These are phyloP conservation scores for Colostygia pectinataria DNA, from an alignment of 2,888 invertebrate species.

Conservation along the genomic window DNA sequence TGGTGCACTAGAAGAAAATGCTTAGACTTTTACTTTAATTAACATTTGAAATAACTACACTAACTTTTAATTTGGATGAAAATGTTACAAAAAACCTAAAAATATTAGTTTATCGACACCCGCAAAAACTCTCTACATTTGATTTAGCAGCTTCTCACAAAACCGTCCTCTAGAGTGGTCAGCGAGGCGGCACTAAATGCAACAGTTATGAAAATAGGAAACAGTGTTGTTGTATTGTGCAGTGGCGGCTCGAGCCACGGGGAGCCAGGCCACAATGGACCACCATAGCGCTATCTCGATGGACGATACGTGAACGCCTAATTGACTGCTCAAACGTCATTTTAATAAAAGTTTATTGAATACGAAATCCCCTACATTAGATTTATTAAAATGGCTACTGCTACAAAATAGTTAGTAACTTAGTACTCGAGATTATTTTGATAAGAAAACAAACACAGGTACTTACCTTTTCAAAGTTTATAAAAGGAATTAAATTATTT, in stretches of 20 bases:
- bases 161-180: slow-evolving; percentile 63
- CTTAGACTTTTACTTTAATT: no score
- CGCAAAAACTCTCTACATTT: slow-evolving; percentile 23
- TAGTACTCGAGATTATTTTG: neutral
- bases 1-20: slow-evolving; percentile 39
- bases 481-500: no score
- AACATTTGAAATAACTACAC: no score
- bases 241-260: slow-evolving; percentile 58
- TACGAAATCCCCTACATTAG: slow-evolving; percentile 47
- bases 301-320: slow-evolving; percentile 77
- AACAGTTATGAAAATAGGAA: slow-evolving; percentile 76
- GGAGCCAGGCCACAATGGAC: slow-evolving; percentile 74
- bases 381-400: slow-evolving; percentile 37
- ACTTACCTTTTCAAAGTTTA: no score
- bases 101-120: neutral
- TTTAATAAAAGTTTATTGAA: slow-evolving; percentile 76
- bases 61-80: neutral
- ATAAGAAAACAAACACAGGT: no score
- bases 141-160: slow-evolving; percentile 70
- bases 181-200: slow-evolving; percentile 69
- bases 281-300: slow-evolving; percentile 80
- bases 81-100: neutral
- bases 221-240: slow-evolving; percentile 68
- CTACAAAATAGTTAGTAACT: neutral
- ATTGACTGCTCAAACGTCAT: slow-evolving; percentile 80